Evolutionary conservation across 2,797 vertebrate species (phyloP), one percentile per base, ranked within the genome.

Genomic region (Chanos chanos): DNA sequence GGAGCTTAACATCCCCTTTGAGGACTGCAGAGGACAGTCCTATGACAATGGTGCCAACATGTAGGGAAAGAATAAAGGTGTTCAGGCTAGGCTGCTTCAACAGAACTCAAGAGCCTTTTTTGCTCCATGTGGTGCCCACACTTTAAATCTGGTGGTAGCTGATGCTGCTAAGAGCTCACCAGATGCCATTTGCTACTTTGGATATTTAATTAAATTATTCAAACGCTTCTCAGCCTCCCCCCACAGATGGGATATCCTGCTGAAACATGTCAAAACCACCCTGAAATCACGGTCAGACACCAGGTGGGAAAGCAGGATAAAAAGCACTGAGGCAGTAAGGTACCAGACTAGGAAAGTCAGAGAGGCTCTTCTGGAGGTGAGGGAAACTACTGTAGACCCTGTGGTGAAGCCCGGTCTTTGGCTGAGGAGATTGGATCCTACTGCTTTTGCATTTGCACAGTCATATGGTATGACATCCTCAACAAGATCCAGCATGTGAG

Each of bases 21-120:
- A 72, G 8, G 54, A 77, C 44, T 64, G 61, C 45, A 30, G 68
- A 30, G 65, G 72, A 3, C 65, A 70, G 4, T 61, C 61, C 1
- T 75, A 64, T 43, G 63, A 75, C 49, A 75, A 74, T 25, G 66
- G 67, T 2, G 72, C 58, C n/a, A 70, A 73, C 13, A 65, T 68
- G 48, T 68, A 64, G 8, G 63, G 51, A 0, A 10, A 13, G 47
- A 33, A 47, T 21, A 45, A 66, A 40, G 49, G 28, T 16, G 31
- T 53, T 37, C 48, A 43, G 37, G 49, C 28, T 16, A 43, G 49
- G n/a, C 49, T 53, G 8, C 44, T 62, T 1, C 49, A 3, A 5
- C 53, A 53, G 7, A 34, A 54, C 45, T 49, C 61, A 22, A 3
- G 13, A n/a, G 37, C 45, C 34, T 28, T 68, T 57, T 57, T 57